Evolutionary conservation across 1,140 invertebrate genomes (phyloP).

Genomic region (Bicyclus anynana): DNA sequence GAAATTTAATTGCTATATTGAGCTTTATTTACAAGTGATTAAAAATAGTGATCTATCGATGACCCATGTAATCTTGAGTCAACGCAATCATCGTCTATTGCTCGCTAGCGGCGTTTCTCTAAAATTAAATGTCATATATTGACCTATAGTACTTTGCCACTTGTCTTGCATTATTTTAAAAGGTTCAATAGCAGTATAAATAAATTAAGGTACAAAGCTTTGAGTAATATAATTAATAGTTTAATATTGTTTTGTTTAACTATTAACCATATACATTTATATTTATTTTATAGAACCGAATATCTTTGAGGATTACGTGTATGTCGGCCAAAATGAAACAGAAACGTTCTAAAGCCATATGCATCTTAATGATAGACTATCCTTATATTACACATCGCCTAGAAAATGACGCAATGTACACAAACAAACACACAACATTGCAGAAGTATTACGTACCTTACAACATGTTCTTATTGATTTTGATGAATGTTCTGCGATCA

Average conservation of each 20-base stretch:
- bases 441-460: not conserved
- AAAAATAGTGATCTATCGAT: slow-evolving; percentile 9
- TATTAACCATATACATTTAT: too few species aligned
- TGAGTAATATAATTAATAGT: too few species aligned
- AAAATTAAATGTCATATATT: slow-evolving; percentile 28
- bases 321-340: too few species aligned
- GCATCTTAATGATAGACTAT: not conserved
- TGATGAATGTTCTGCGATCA: slow-evolving; percentile 5
- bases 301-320: too few species aligned
- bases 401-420: not conserved
- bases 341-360: not conserved
- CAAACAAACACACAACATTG: not conserved
- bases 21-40: slow-evolving; percentile 2
- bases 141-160: slow-evolving; percentile 25
- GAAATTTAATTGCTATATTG: not conserved
- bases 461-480: slow-evolving; percentile 1
- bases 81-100: not conserved
- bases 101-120: slow-evolving; percentile 22
- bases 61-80: not conserved
- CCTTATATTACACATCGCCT: not conserved
- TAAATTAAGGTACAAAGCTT: too few species aligned
- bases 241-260: too few species aligned
- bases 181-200: too few species aligned
- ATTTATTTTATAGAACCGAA: too few species aligned
- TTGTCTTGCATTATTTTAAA: slow-evolving; percentile 19